Evolutionary conservation across 2,888 invertebrate genomes (phyloP).

Genomic region (Rhingia campestris): DNA sequence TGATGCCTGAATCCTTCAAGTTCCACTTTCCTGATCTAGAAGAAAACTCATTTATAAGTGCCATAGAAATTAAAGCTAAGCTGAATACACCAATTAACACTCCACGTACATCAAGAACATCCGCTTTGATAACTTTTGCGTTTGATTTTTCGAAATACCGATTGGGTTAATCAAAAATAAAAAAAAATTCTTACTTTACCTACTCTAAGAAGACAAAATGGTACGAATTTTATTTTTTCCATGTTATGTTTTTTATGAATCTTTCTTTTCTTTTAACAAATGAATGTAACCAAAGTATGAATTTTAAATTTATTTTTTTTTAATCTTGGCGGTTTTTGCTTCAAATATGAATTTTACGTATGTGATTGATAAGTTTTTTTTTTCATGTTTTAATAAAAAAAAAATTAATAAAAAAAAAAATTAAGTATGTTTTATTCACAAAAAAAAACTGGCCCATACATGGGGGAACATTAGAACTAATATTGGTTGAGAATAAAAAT

Average conservation of each 20-base stretch:
- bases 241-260: too few species aligned
- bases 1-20: constrained; percentile 41
- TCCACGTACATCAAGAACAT: constrained; percentile 31
- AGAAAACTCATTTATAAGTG: constrained; percentile 54
- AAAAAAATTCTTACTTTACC: too few species aligned
- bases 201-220: too few species aligned
- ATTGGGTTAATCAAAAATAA: too few species aligned
- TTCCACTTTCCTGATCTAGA: constrained; percentile 60
- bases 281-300: too few species aligned
- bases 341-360: too few species aligned
- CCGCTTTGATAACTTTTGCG: constrained; percentile 27
- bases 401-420: constrained; percentile 35
- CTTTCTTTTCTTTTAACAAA: too few species aligned
- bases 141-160: constrained; percentile 22
- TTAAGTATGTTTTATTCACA: background rate
- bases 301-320: too few species aligned
- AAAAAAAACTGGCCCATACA: constrained; percentile 12
- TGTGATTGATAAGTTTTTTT: too few species aligned
- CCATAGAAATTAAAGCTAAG: constrained; percentile 33
- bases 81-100: constrained; percentile 36
- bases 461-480: constrained; percentile 7
- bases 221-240: too few species aligned
- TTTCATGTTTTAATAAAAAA: background rate
- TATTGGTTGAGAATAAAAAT: constrained; percentile 27
- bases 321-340: too few species aligned